Evolutionary conservation across 92 coral and sea anemone species (phyloP).

Genomic region (Parazoanthus swiftii): DNA sequence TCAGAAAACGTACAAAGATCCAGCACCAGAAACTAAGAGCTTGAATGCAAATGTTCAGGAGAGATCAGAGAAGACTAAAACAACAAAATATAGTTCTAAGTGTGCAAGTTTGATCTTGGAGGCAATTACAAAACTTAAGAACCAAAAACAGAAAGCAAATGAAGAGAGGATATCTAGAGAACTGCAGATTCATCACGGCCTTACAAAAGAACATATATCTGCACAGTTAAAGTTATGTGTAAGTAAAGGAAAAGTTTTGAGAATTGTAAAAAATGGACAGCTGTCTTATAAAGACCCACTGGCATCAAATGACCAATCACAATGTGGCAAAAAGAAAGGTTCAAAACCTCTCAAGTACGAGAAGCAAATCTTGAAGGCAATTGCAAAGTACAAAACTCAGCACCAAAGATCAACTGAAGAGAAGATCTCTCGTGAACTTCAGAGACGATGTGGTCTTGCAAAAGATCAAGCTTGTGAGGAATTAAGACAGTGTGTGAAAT

Average conservation of each 20-base stretch:
- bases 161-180: constrained; percentile 54
- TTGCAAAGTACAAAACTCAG: constrained; percentile 45
- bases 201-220: constrained; percentile 39
- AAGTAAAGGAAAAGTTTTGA: constrained; percentile 47
- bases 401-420: constrained; percentile 58
- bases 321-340: constrained; percentile 27
- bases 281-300: constrained; percentile 49
- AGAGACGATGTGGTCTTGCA: constrained; percentile 48
- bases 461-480: constrained; percentile 47
- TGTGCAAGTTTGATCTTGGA: constrained; percentile 45
- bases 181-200: constrained; percentile 44
- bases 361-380: constrained; percentile 39
- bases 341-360: constrained; percentile 28
- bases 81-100: not conserved
- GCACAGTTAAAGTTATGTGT: constrained; percentile 51
- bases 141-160: constrained; percentile 56
- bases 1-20: constrained; percentile 46
- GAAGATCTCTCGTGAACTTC: constrained; percentile 47
- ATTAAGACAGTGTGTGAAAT: constrained; percentile 47
- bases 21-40: constrained; percentile 41
- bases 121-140: constrained; percentile 53
- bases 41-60: constrained; percentile 26
- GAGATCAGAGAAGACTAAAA: not conserved
- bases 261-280: constrained; percentile 44
- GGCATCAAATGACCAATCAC: not conserved